Percentiles rank a stretch among this genome's conserved stretches.
These are phyloP conservation scores for Paramormyrops kingsleyae DNA, from an alignment of 2,113 vertebrate genomes.

Conservation along the genomic window DNA sequence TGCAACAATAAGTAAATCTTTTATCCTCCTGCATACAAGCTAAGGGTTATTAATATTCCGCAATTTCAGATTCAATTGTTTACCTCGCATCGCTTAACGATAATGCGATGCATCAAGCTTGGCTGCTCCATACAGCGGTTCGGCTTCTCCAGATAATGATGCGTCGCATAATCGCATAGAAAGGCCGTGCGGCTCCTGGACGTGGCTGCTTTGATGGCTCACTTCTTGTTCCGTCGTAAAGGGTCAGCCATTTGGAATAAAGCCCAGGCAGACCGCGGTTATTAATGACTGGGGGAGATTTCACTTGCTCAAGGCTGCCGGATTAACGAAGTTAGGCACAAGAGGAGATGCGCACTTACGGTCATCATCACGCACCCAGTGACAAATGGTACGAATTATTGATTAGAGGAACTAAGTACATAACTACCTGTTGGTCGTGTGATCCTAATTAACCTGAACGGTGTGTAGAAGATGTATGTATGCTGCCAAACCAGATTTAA, in stretches of 20 bases:
- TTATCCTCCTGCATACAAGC: not conserved
- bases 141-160: not conserved
- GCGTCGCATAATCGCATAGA: not conserved
- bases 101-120: not conserved
- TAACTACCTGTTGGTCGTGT: slow-evolving; percentile 20
- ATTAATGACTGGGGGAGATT: slow-evolving; percentile 32
- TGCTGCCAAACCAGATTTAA: not conserved
- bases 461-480: not conserved
- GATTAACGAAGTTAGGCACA: slow-evolving; percentile 16
- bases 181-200: not conserved
- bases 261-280: slow-evolving; percentile 37
- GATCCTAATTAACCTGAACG: not conserved
- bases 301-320: slow-evolving; percentile 27
- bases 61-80: not conserved
- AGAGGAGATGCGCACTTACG: slow-evolving; percentile 5
- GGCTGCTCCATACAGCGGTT: too few species aligned
- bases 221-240: slow-evolving; percentile 28
- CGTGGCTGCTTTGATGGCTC: slow-evolving; percentile 24
- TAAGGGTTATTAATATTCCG: not conserved
- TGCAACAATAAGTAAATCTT: not conserved
- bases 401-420: not conserved
- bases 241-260: slow-evolving; percentile 36
- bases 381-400: not conserved
- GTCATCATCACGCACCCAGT: slow-evolving; percentile 12
- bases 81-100: not conserved